Percentiles rank a stretch among this genome's conserved stretches.
phyloP scores from a whole-genome alignment of 2,797 vertebrate genomes.

The Hypotaenidia okinawae region DNA sequence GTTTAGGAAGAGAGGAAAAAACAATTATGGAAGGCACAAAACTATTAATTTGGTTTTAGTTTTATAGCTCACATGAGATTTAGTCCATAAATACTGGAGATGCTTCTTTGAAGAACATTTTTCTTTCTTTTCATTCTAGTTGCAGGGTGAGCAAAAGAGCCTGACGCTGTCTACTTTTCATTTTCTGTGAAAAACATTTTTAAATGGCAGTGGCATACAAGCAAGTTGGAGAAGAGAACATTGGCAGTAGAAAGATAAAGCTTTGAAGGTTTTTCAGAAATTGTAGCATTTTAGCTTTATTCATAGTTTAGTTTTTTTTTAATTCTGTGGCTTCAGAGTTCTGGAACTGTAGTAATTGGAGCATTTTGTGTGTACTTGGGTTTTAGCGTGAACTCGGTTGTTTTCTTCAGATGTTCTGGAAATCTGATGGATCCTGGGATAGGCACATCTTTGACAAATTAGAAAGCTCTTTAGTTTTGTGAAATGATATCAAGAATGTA shows the following conservation, averaged over 20 bases:
- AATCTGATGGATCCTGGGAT: not conserved
- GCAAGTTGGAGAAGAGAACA: not conserved
- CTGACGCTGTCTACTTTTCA: not conserved
- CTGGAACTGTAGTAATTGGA: not conserved
- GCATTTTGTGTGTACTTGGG: not conserved
- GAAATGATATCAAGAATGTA: not conserved
- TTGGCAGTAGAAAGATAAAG: not conserved
- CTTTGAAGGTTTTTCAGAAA: not conserved
- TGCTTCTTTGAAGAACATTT: not conserved
- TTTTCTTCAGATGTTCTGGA: not conserved
- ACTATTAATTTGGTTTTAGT: not conserved
- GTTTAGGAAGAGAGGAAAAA: not conserved
- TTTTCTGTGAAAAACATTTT: not conserved
- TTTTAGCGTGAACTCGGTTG: not conserved
- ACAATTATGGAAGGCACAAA: not conserved
- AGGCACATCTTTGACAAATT: not conserved
- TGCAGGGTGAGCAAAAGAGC: fast-evolving
- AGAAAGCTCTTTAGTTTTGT: not conserved
- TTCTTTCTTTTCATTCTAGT: not conserved
- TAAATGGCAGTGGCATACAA: not conserved
- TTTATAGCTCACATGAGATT: not conserved
- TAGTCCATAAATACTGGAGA: not conserved
- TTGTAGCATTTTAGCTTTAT: not conserved
- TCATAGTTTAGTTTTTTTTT: not conserved
- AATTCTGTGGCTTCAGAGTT: not conserved